Conservation (phyloP, 2,113 vertebrate species). For the Agapornis roseicollis region DNA sequence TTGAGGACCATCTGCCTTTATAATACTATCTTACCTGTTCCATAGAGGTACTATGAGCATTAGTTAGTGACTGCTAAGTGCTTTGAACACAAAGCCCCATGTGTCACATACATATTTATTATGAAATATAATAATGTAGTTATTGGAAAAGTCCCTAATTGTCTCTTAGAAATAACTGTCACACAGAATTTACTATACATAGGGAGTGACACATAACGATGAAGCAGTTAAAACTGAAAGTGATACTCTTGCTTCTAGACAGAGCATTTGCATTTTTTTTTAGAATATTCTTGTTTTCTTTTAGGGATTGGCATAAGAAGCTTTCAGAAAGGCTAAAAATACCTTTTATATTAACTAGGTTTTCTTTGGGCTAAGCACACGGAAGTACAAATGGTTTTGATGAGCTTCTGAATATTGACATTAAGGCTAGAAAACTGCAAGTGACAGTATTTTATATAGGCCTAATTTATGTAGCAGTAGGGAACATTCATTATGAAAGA, state of each 20-base stretch:
- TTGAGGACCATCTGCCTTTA: background rate
- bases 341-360: conserved; percentile 7
- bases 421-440: background rate
- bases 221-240: conserved; percentile 46
- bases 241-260: conserved; percentile 20
- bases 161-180: conserved; percentile 18
- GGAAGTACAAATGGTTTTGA: background rate
- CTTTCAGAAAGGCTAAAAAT: conserved; percentile 47
- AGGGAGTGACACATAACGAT: conserved; percentile 31
- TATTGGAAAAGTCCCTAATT: conserved; percentile 4
- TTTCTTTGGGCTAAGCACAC: background rate
- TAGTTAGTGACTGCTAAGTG: background rate
- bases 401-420: background rate
- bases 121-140: conserved; percentile 8
- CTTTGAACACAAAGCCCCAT: background rate
- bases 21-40: background rate
- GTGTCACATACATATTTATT: background rate
- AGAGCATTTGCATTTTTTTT: conserved; percentile 42
- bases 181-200: background rate
- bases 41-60: background rate
- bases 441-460: background rate
- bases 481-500: background rate
- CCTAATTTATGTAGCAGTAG: background rate
- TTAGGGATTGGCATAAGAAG: conserved; percentile 26
- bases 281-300: conserved; percentile 43